Base-by-base conservation (phyloP, 2,797 vertebrate species). In the Florisuga fusca region DNA sequence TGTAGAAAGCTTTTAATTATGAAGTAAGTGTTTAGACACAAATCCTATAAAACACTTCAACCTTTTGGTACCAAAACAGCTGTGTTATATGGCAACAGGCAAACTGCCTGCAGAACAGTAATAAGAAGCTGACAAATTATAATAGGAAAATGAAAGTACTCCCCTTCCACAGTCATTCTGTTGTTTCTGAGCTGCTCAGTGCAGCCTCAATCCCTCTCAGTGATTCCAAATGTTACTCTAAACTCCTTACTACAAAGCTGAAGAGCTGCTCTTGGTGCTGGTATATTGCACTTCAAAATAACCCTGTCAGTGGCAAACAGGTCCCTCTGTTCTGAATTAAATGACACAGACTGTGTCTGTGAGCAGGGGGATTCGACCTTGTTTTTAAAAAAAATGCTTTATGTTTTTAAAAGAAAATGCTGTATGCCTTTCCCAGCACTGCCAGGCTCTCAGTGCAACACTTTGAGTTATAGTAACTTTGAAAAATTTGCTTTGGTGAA, bases 1-100 rank as follows among this genome's bases (percentile, higher is more conserved):
- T 25, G 9, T 45, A 71, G 85, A 95, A 96, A 95, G 76, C 67
- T 87, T 88, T 86, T 95, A 45, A 38, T 27, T 95, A 87, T 95
- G 88, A 93, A 97, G 86, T 93, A 79, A 92, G 96, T 51, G 73
- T 89, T 95, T 95, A 93, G 94, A 88, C 92, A 84, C 59, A 38
- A 68, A 87, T 93, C 87, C 88, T 89, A 51, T 62, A 64, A 92
- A 95, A 93, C 62, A 50, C 88, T 63, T 81, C 90, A 87, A 90
- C 87, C 91, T 84, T 51, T 83, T 83, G 92, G 77, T 95, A 87
- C 68, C 12, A 8, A 87, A 96, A 66, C 68, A 72, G 57, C 63
- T 94, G 75, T 73, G 8, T 84, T 87, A 26, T 67, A 73, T 83
- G 89, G 97, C 63, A 50, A 76, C 62, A 94, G 87, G 87, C 90